Base-by-base conservation (phyloP, 2,113 vertebrate species). In the Petromus typicus region DNA sequence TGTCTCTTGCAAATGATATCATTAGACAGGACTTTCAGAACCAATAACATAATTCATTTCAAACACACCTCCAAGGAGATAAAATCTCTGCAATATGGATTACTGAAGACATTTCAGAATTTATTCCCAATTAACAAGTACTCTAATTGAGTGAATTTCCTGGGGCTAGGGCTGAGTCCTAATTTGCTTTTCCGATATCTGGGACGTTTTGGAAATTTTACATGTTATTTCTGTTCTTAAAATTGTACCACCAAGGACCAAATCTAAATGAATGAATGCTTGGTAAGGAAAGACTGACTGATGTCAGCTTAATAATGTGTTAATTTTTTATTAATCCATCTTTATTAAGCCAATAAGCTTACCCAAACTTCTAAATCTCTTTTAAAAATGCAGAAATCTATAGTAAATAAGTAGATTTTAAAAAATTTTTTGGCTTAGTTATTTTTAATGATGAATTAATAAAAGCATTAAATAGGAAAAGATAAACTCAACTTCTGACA, bases 11-110 rank as follows among this genome's bases (percentile, higher is more conserved):
- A 87, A 69, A 78, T 61, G 7, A 20, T 83, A 40, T 67, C 40
- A 85, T 78, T 94, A 88, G 86, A 83, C 7, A 56, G 43, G 48
- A 51, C 23, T 95, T 95, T 94, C 78, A 82, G 34, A 51, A 78
- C n/a, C 32, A 94, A 63, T 69, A 93, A 86, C 57, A 80, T 75
- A 48, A 57, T 86, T 93, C 76, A 86, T 34, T 18, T 56, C 75
- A 93, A 75, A 91, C 13, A 69, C 9, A 56, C 16, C 48, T 91
- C 30, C 37, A 93, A 89, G 79, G 48, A 66, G 75, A 94, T 56
- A 84, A 89, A 61, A 43, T 40, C 32, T 92, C 48, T 91, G 40
- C 85, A 89, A 61, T 10, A 69, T 0, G 4, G 2, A 61, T 76
- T 93, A 16, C 18, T 81, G 63, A 75, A 81, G 30, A 32, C 56